phyloP scores from a whole-genome alignment of 2,888 invertebrate species.

The Lycia hirtaria region DNA sequence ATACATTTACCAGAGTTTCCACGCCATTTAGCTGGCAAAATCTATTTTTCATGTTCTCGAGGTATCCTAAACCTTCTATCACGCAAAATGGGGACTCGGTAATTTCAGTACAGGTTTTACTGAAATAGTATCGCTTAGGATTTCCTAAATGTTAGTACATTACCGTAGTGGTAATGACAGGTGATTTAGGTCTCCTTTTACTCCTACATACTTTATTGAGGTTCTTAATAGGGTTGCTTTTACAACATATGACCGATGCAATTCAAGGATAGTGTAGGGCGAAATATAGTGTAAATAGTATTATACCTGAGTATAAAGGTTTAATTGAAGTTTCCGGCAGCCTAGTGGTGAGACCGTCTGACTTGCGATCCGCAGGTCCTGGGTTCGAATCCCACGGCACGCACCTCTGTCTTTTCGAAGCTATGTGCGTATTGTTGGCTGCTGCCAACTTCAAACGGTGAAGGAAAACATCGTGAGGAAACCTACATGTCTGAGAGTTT shows the following conservation, averaged over 20 bases:
- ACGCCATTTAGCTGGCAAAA: constrained; percentile 33
- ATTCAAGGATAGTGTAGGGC: no score
- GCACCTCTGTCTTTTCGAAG: no score
- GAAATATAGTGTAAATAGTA: no score
- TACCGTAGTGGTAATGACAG: constrained; percentile 3
- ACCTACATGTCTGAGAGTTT: no score
- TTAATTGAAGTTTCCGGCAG: no score
- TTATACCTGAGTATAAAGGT: no score
- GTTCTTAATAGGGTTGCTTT: neutral
- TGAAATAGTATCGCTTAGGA: constrained; percentile 3
- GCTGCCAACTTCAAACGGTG: no score
- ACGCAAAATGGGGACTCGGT: constrained; percentile 25
- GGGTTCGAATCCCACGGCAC: no score
- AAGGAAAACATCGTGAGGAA: no score
- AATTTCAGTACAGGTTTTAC: neutral
- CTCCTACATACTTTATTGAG: neutral
- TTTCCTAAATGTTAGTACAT: neutral
- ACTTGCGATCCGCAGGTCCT: no score
- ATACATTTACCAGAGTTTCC: constrained; percentile 31
- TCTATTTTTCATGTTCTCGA: constrained; percentile 38
- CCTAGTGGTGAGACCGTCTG: no score
- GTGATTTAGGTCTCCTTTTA: neutral
- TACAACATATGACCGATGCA: neutral
- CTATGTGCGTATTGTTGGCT: no score
- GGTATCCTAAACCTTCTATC: constrained; percentile 22